phyloP scores from a whole-genome alignment of 2,797 vertebrate genomes.

The Anas georgica region DNA sequence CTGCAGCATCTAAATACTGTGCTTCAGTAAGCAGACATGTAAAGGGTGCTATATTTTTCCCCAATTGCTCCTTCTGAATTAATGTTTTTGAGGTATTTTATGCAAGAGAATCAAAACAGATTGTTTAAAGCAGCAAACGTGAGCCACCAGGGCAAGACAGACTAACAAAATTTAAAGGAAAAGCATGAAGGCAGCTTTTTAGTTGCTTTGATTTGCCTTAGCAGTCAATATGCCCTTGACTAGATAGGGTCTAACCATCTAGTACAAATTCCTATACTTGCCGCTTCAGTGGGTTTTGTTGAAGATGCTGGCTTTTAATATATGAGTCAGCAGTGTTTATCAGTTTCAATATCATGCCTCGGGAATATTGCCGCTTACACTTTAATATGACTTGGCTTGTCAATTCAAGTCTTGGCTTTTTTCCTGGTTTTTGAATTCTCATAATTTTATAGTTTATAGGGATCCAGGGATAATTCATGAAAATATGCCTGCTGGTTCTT shows the following conservation, averaged over 20 bases:
- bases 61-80: neutral
- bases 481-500: neutral
- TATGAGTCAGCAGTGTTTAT: slow-evolving; percentile 54
- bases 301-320: slow-evolving; percentile 11
- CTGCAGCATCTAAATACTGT: neutral
- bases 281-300: slow-evolving; percentile 43
- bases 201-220: slow-evolving; percentile 7
- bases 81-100: neutral
- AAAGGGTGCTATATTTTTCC: neutral
- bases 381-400: slow-evolving; percentile 43
- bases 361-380: slow-evolving; percentile 28
- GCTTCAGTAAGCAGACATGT: neutral
- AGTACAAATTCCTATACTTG: slow-evolving; percentile 36
- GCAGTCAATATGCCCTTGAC: slow-evolving; percentile 9
- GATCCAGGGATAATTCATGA: neutral
- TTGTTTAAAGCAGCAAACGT: neutral
- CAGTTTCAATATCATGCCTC: slow-evolving; percentile 39
- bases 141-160: neutral
- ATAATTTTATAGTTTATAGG: neutral
- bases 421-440: neutral
- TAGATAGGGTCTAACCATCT: slow-evolving; percentile 4
- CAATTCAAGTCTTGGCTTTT: neutral
- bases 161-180: neutral
- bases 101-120: neutral
- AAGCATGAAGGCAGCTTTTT: neutral